Conservation (phyloP, 2,113 vertebrate species). For the Rallus limicola region DNA sequence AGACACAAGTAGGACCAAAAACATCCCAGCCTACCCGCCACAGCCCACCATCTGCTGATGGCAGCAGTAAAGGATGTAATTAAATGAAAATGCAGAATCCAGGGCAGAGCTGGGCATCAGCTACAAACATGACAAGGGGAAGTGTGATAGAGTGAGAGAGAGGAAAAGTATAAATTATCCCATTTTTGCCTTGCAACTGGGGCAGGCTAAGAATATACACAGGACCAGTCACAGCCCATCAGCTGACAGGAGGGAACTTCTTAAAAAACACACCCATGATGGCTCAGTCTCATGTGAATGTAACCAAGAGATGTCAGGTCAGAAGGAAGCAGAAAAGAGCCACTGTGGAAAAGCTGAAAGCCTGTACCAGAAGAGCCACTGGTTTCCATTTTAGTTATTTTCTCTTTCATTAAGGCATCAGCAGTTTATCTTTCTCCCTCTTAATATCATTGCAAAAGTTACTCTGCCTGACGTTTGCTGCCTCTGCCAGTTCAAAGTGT, state of each 20-base stretch:
- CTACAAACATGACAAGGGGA: not conserved
- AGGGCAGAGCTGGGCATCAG: not conserved
- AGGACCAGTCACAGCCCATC: not conserved
- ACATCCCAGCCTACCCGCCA: not conserved
- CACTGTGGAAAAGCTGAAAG: not conserved
- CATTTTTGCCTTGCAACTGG: not conserved
- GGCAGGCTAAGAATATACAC: not conserved
- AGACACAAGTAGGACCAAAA: not conserved
- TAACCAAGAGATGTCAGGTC: not conserved
- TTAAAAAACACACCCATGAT: not conserved
- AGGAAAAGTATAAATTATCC: not conserved
- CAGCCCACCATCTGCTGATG: slow-evolving; percentile 45
- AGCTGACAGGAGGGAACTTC: not conserved
- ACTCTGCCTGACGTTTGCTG: not conserved
- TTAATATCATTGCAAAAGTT: not conserved
- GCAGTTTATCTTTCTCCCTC: not conserved
- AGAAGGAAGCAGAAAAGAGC: not conserved
- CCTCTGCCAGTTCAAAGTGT: not conserved
- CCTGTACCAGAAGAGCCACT: not conserved
- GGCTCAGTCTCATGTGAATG: not conserved
- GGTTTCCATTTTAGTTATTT: not conserved
- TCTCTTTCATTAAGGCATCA: not conserved
- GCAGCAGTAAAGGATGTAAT: slow-evolving; percentile 35
- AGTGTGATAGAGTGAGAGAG: not conserved
- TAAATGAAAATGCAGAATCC: slow-evolving; percentile 48